Conservation (phyloP, 2,113 vertebrate genomes). For the Bufo gargarizans region DNA sequence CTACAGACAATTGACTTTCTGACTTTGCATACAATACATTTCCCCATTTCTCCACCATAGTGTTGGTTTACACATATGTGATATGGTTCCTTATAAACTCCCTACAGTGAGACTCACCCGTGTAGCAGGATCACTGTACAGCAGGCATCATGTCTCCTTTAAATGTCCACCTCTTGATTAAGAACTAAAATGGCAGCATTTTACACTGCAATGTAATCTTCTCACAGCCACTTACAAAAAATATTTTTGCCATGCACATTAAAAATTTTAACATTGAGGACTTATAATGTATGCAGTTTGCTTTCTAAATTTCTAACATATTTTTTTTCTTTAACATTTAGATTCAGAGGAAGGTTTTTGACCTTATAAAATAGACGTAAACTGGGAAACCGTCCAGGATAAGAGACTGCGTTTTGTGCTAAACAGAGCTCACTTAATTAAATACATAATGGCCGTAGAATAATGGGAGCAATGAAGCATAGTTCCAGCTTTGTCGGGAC, state of each 20-base stretch:
- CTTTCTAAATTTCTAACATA: background rate
- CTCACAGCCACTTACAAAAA: background rate
- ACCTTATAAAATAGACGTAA: conserved; percentile 36
- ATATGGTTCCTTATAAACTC: no score
- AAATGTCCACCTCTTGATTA: background rate
- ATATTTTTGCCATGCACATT: background rate
- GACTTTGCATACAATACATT: background rate
- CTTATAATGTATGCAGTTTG: background rate
- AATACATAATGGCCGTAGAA: conserved; percentile 47
- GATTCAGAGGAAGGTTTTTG: conserved; percentile 1
- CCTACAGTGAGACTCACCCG: background rate
- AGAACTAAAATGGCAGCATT: background rate
- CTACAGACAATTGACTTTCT: no score
- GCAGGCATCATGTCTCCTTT: background rate
- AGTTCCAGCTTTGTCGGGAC: conserved; percentile 31
- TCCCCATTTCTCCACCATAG: no score
- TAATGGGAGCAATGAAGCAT: conserved; percentile 41
- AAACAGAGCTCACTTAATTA: conserved; percentile 50
- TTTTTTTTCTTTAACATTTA: conserved; percentile 9
- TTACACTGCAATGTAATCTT: background rate
- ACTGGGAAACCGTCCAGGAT: conserved; percentile 37
- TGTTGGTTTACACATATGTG: no score
- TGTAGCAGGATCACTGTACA: background rate
- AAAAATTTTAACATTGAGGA: background rate
- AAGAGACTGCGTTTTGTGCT: conserved; percentile 14